Percentiles rank a stretch among this genome's conserved stretches.
phyloP scores from a whole-genome alignment of 2,797 vertebrate genomes.

The Eupleurogrammus muticus region DNA sequence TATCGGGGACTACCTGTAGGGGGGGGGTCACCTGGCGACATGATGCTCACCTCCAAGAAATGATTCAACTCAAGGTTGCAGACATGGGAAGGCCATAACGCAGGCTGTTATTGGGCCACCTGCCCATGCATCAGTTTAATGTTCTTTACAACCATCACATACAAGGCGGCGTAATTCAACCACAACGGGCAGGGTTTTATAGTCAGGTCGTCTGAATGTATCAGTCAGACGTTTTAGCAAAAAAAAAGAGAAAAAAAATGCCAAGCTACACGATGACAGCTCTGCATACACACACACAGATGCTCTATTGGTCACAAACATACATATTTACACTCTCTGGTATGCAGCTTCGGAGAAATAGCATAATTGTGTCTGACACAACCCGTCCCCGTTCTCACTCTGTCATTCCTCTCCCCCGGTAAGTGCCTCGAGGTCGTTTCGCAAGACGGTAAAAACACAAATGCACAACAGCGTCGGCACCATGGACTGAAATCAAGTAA shows the following conservation, averaged over 20 bases:
- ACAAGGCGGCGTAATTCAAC: constrained; percentile 48
- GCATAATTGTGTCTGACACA: constrained; percentile 58
- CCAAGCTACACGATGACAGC: background rate
- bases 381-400: constrained; percentile 53
- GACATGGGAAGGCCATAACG: constrained; percentile 57
- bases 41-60: constrained; percentile 56
- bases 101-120: constrained; percentile 59
- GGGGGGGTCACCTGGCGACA: constrained; percentile 61
- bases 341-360: constrained; percentile 29
- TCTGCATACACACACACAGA: constrained; percentile 8
- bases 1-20: constrained; percentile 46
- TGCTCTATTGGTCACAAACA: constrained; percentile 47
- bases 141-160: constrained; percentile 66
- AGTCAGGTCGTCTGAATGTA: constrained; percentile 28
- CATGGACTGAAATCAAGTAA: constrained; percentile 38
- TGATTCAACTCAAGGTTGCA: constrained; percentile 63
- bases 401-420: constrained; percentile 35
- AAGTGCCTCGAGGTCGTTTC: constrained; percentile 49
- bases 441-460: constrained; percentile 49
- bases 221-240: constrained; percentile 40
- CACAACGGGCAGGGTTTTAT: constrained; percentile 32
- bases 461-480: constrained; percentile 32
- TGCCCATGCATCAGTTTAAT: constrained; percentile 63
- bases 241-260: constrained; percentile 37
- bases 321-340: constrained; percentile 45